Base-by-base conservation (phyloP, 1,140 invertebrate genomes). In the Zaprionus nigranus region DNA sequence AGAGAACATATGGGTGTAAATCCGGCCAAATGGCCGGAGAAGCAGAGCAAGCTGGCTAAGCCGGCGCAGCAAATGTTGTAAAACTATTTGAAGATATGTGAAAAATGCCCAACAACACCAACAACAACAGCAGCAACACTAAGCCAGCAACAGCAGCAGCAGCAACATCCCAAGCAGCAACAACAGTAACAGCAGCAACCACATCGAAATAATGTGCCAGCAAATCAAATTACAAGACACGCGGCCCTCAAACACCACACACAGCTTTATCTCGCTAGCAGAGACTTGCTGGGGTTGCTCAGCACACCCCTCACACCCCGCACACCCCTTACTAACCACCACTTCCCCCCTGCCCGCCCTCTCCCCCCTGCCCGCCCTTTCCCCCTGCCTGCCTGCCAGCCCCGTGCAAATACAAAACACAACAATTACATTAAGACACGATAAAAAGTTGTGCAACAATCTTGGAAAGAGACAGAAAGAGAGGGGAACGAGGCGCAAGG, bases 371-470 rank as follows among this genome's bases (percentile, higher is more conserved):
- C n/a, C n/a, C n/a, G n/a, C n/a, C n/a, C n/a, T n/a, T n/a, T n/a
- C n/a, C 3, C 20, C 46, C 46, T 6, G 7, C 46, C 9, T 9
- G 3, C 46, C n/a, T n/a, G n/a, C 46, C n/a, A n/a, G 20, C 46
- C 3, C 43, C 58, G 57, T 62, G 70, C 75, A 69, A 69, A 76
- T 73, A 74, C 51, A 75, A 83, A 90, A 90, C 85, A 90, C 85
- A 90, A 90, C 85, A 90, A 90, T 90, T 90, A 90, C 85, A 90
- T 90, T 90, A 90, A 90, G 85, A 90, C 86, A 82, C 85, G 86
- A 90, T 90, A 90, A 90, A 90, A 90, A 90, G 73, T 90, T 90
- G 85, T 90, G 85, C 85, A 85, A 88, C 81, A 84, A 87, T 88
- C 84, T 73, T 59, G 73, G 53, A 64, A 54, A 40, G 56, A 58